Base-by-base conservation (phyloP, 2,888 invertebrate genomes). In the Odontocolon sp. region DNA sequence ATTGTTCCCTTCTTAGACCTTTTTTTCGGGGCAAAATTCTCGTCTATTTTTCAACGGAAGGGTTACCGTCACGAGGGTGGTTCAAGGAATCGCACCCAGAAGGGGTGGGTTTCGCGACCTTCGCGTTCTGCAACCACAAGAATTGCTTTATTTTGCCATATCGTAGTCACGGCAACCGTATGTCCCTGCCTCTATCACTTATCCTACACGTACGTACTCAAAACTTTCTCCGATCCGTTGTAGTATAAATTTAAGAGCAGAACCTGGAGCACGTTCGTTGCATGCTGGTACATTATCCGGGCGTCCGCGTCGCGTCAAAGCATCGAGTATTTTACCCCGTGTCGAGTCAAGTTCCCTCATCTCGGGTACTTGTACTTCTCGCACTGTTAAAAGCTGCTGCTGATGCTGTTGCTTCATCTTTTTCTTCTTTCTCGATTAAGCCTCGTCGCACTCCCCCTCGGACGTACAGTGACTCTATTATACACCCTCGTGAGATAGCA, bases 381-480 rank as follows among this genome's bases (percentile, higher is more conserved):
- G 16, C 8, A 26, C 42, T 26, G 42, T n/a, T n/a, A 54, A 33
- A 9, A 2, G 36, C 9, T 38, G 21, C 23, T 31, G 9, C 31
- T 67, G 2, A 21, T 33, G 33, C 28, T 23, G 54, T 33, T 40
- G 50, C 36, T 57, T 40, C 31, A 45, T 42, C 1, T 66, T 33
- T 11, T 54, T 26, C 11, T 8, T 87, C 89, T 88, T 88, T 14
- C 47, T 18, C 40, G 33, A 42, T 61, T 28, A 28, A 69, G 14
- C 47, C 33, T 47, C 33, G 11, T 66, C 52, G 66, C 14, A 28
- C 31, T 52, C 40, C 14, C 45, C 52, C 21, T 45, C 50, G 47
- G 63, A 63, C 36, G 38, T 28, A 66, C 66, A 67, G 73, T 67
- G 52, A 36, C 38, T 66, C 52, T 59, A 66, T 72, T 71, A 66